A percentile compares a stretch with the other conserved stretches of the same genome.
phyloP scores from a whole-genome alignment of 1,140 invertebrate genomes.

The Neodiprion fabricii region DNA sequence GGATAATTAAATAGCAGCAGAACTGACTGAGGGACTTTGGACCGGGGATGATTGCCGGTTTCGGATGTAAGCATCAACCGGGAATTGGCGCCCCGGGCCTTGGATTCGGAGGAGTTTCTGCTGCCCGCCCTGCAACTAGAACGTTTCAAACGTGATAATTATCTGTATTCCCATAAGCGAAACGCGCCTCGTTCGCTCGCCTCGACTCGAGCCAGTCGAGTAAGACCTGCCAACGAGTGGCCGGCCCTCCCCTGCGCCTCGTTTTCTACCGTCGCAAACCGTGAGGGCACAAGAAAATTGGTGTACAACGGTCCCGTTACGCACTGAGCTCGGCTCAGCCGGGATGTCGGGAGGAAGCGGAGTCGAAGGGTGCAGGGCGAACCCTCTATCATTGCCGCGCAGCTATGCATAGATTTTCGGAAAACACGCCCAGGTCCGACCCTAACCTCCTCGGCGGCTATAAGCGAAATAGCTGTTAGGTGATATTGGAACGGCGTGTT shows the following conservation, averaged over 20 bases:
- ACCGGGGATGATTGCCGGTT: conserved; percentile 61
- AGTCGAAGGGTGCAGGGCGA: background rate
- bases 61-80: conserved; percentile 60
- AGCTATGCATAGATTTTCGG: conserved; percentile 48
- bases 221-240: too few relatives aligned
- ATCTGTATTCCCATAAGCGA: conserved; percentile 55
- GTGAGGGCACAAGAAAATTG: too few relatives aligned
- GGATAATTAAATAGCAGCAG: conserved; percentile 64
- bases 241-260: too few relatives aligned
- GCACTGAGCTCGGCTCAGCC: background rate
- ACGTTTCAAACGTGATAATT: conserved; percentile 59
- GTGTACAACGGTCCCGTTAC: too few relatives aligned
- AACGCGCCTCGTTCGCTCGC: background rate
- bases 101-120: conserved; percentile 40
- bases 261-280: too few relatives aligned
- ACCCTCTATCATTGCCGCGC: conserved; percentile 19
- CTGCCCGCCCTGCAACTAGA: conserved; percentile 52
- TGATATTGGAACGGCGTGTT: conserved; percentile 49
- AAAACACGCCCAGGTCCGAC: conserved; percentile 32
- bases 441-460: conserved; percentile 25
- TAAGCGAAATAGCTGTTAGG: conserved; percentile 53
- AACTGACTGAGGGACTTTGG: conserved; percentile 63
- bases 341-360: background rate
- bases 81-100: conserved; percentile 57
- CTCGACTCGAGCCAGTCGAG: too few relatives aligned